Evolutionary conservation across 2,888 invertebrate genomes (phyloP), one percentile per base, ranked within the genome.

Genomic region (Osmoderma eremita): DNA sequence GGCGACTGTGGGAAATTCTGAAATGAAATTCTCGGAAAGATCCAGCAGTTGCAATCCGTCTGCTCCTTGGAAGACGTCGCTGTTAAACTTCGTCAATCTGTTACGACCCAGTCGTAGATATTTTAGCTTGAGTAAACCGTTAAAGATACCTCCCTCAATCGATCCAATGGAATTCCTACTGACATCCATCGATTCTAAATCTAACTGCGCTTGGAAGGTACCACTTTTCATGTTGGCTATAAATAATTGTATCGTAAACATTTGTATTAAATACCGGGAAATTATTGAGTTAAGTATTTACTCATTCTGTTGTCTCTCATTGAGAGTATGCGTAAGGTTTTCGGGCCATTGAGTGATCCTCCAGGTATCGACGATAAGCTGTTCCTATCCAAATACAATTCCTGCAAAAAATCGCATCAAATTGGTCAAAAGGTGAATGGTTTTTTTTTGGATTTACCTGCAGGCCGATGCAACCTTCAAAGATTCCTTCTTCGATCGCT

Each of bases 11-110:
- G 95, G 95, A 77, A 94, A 92, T 78, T 92, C 91, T 1, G 86
- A 85, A 64, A 96, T 89, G 79, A 93, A 94, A 84, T 97, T 97
- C 77, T 92, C 90, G 0, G 94, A 93, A 22, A 97, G 84, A 79
- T 95, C 94, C 71, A 97, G 83, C 74, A 89, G 90, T 75, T 91
- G 88, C 69, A 97, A 84, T 74, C 90, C 90, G 66, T 88, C 87
- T 3, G 92, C 88, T 63, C 93, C 88, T 80, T 89, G 88, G 76
- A 95, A 93, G 62, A 93, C 90, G 78, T 94, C 93, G 79, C 93
- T 93, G 80, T 94, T 94, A 77, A 95, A 88, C 75, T 90, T 89
- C 6, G 88, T 87, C 13, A 95, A 85, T 71, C 91, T 87, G 82
- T 96, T 96, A 71, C 90, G 88, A 1, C 91, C 89, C 54, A 95